These are phyloP conservation scores for Lasioglossum marginatum DNA, from an alignment of 2,888 invertebrate species.

Conservation along the genomic window DNA sequence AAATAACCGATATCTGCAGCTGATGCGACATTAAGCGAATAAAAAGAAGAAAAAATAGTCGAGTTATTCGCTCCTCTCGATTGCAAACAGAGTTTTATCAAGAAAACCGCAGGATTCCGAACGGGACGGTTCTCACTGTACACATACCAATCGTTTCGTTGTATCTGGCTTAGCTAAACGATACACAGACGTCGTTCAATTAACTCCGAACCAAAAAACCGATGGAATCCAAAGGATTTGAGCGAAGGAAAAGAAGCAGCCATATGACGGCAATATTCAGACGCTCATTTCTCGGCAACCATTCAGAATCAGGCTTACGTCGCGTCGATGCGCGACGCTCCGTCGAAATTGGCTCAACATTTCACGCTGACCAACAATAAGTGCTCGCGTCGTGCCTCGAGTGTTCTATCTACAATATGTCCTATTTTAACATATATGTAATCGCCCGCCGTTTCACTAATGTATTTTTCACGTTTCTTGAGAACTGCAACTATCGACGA, in stretches of 20 bases:
- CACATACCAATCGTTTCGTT: slow-evolving; percentile 23
- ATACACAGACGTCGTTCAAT: slow-evolving; percentile 46
- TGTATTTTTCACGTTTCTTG: not conserved
- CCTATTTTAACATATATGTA: not conserved
- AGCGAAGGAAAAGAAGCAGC: slow-evolving; percentile 12
- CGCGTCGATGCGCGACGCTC: slow-evolving; percentile 8
- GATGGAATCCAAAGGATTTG: slow-evolving; percentile 46
- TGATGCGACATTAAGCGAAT: slow-evolving; percentile 1
- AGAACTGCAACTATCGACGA: not conserved
- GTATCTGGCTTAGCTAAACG: slow-evolving; percentile 48
- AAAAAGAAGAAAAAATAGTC: not conserved
- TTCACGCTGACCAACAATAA: slow-evolving; percentile 18
- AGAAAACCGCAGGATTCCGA: slow-evolving; percentile 1
- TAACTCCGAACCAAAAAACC: slow-evolving; percentile 47
- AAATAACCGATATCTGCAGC: slow-evolving; percentile 4
- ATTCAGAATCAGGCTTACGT: slow-evolving; percentile 22
- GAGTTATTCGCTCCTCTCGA: not conserved
- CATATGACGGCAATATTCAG: slow-evolving; percentile 36
- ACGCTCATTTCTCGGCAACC: slow-evolving; percentile 34
- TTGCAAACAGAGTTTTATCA: not conserved
- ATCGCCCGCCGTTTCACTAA: not conserved
- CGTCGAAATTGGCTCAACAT: slow-evolving; percentile 37
- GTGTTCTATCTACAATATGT: not conserved
- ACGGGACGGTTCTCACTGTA: not conserved
- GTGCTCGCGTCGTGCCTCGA: not conserved